phyloP scores from a whole-genome alignment of 2,797 vertebrate species.

The Pogoniulus pusillus region DNA sequence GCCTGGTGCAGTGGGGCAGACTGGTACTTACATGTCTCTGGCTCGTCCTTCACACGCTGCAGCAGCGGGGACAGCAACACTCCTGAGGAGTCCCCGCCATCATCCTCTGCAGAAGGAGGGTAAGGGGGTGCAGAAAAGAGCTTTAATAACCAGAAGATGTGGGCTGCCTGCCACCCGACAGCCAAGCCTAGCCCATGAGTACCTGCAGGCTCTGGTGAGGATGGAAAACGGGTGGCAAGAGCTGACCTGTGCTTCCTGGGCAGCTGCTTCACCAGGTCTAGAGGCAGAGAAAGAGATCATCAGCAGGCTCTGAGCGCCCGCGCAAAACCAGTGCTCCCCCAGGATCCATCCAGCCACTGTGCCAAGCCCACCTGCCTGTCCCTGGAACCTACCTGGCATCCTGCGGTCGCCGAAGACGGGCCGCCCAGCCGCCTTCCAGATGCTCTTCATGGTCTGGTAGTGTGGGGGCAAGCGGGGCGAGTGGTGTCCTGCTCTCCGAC shows the following conservation, averaged over 20 bases:
- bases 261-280: not conserved
- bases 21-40: not conserved
- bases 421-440: slow-evolving; percentile 37
- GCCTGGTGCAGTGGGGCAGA: not conserved
- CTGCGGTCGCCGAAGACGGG: not conserved
- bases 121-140: not conserved
- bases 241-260: not conserved
- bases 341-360: fast-evolving
- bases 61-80: not conserved
- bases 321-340: fast-evolving
- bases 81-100: fast-evolving
- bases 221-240: fast-evolving
- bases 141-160: not conserved
- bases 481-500: not conserved
- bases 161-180: not conserved
- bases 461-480: not conserved
- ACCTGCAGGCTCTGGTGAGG: not conserved
- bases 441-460: slow-evolving; percentile 39
- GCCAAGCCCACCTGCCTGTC: fast-evolving
- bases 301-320: fast-evolving
- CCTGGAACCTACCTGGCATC: not conserved
- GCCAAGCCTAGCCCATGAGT: not conserved
- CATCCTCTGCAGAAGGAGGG: not conserved
- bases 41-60: fast-evolving
- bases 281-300: not conserved